Conservation (phyloP, 2,888 invertebrate species). For the Oscheius myriophilus region DNA sequence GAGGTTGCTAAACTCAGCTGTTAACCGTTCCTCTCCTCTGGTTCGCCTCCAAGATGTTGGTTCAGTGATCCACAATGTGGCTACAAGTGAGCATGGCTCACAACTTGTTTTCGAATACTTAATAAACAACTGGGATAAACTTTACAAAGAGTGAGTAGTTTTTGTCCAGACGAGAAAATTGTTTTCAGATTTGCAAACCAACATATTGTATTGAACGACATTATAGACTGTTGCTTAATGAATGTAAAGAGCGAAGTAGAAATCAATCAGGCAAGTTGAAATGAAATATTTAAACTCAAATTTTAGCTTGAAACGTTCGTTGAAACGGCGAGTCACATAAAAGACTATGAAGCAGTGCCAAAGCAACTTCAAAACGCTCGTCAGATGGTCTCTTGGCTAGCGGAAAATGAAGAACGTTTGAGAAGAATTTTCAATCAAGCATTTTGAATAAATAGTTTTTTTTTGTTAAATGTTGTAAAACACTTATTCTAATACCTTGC, state of each 20-base stretch:
- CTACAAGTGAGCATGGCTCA: conserved; percentile 47
- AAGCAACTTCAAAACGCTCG: background rate
- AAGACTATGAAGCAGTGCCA: background rate
- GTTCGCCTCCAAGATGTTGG: conserved; percentile 63
- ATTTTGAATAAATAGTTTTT: no score
- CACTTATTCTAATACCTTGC: no score
- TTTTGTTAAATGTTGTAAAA: no score
- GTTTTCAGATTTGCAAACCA: background rate
- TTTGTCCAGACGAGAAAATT: background rate
- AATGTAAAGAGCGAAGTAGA: background rate
- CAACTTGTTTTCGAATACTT: conserved; percentile 60
- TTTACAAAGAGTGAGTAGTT: conserved; percentile 52
- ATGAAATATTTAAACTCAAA: background rate
- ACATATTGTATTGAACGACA: background rate
- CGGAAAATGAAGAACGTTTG: background rate
- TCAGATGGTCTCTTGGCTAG: background rate
- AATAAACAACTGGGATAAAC: conserved; percentile 60
- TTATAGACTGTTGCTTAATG: background rate
- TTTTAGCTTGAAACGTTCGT: conserved; percentile 6
- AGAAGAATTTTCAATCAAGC: conserved; percentile 1
- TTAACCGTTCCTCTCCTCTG: conserved; percentile 47
- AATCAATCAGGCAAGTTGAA: conserved; percentile 10
- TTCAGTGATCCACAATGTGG: conserved; percentile 49
- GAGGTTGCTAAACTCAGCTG: conserved; percentile 56
- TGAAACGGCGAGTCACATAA: background rate